Evolutionary conservation across 2,113 vertebrate genomes (phyloP), one percentile per base, ranked within the genome.

Genomic region (Sinocyclocheilus anophthalmus): DNA sequence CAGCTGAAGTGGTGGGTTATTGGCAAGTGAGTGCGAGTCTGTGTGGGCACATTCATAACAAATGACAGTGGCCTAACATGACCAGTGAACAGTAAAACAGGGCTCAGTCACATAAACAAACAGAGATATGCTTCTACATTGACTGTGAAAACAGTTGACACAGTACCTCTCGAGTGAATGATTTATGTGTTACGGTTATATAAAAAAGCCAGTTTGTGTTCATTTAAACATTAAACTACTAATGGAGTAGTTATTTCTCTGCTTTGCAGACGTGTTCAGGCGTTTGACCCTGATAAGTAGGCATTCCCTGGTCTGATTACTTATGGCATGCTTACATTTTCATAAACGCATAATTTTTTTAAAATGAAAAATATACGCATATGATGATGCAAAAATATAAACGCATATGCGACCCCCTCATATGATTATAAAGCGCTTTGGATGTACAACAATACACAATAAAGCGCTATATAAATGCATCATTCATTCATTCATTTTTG

Each of bases 91-190:
- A 37, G 63, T 82, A 70, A 82, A 70, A 14, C 63, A 69, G 16
- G 63, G 65, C 57, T 76, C 55, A 48, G 70, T 67, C 79, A 77
- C 80, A 73, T 24, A 80, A 69, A 87, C 82, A 61, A 83, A 87
- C 63, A 24, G 4, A 22, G 45, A 82, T 69, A 53, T 33, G 13
- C 45, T 53, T 22, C n/a, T 50, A 14, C 63, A 55, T 55, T 18
- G 48, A 55, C 76, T 82, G 63, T 70, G 61, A 69, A 69, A 67
- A 82, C 42, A 70, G 24, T 53, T 22, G 11, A 50, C 45, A 33
- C 16, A 53, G 18, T 30, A 53, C 61, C 37, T 65, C 59, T 53
- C 2, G 18, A 69, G 50, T 26, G 9, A 69, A 69, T 50, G 39
- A 48, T 48, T 82, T 82, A 70, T 14, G 14, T 45, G 39, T 65